Conservation (phyloP, 2,888 invertebrate species). For the Nomada ruficornis region DNA sequence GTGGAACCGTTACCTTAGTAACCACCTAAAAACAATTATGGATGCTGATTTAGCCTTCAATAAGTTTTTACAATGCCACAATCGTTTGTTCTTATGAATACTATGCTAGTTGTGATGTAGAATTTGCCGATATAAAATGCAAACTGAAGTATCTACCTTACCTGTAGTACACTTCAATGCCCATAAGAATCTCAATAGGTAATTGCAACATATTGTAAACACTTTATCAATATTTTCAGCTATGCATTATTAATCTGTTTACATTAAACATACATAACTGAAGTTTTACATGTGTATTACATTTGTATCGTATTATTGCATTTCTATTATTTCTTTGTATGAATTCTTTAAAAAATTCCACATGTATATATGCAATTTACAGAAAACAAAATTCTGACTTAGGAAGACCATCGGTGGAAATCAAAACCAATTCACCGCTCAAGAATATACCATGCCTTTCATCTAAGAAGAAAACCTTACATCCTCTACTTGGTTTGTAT, state of each 20-base stretch:
- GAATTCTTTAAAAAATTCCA: not conserved
- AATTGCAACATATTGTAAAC: constrained; percentile 43
- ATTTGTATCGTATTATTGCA: not conserved
- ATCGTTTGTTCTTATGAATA: constrained; percentile 46
- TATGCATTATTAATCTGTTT: not conserved
- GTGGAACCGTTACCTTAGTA: constrained; percentile 72
- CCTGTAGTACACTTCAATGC: constrained; percentile 79
- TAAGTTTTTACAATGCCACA: constrained; percentile 55
- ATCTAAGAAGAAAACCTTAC: constrained; percentile 76
- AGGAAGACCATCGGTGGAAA: constrained; percentile 68
- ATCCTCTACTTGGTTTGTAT: constrained; percentile 77
- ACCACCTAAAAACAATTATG: constrained; percentile 80
- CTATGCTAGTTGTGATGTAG: constrained; percentile 59
- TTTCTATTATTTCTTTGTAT: not conserved
- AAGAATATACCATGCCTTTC: constrained; percentile 70
- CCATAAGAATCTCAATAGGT: constrained; percentile 78
- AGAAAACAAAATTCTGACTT: constrained; percentile 74
- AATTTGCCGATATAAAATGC: constrained; percentile 76
- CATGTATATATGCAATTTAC: constrained; percentile 48
- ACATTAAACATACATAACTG: not conserved
- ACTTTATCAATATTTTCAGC: constrained; percentile 22
- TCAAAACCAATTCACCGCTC: constrained; percentile 68
- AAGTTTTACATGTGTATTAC: not conserved
- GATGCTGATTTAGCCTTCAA: constrained; percentile 72
- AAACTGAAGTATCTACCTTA: constrained; percentile 81